Evolutionary conservation across 1,140 invertebrate genomes (phyloP), one percentile per base, ranked within the genome.

Genomic region (Globodera rostochiensis): DNA sequence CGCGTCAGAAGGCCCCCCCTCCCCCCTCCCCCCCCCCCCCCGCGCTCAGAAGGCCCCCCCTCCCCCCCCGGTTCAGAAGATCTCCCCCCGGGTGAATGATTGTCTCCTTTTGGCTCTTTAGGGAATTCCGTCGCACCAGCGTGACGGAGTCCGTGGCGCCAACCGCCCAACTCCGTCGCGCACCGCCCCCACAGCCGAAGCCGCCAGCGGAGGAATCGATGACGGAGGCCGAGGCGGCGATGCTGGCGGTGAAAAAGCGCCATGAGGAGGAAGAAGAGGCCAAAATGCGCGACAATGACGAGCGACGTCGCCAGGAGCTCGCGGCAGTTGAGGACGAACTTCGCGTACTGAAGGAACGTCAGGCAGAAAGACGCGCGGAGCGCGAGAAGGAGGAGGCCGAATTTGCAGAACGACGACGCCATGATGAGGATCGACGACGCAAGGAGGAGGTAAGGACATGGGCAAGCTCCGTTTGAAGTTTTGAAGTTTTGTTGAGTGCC

Each of bases 261-360:
- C 85, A 86, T 71, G 85, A 86, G 77, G 86, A 87, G 77, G 85
- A 86, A 46, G 81, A 86, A 53, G 83, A 70, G n/a, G 85, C 81
- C 47, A 87, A 87, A 57, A 74, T 86, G 64, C 74, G 70, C 45
- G 85, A 85, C 50, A 86, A 85, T 71, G 85, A 86, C 66, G 73
- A 84, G 25, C 73, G 77, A 46, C 86, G 85, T 69, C 45, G 57
- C 15, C 66, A 74, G 53, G 86, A 86, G 71, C 67, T 79, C 13
- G 80, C 60, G 21, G 77, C 73, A 49, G 77, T 88, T 7, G 85
- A 86, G 74, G 71, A 86, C 78, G 85, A 86, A 74, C 64, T 86
- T 13, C 64, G 60, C 21, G 64, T 57, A 19, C 67, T 86, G 50
- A 86, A 86, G 64, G 76, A 86, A 73, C 76, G 84, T 6, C 86